These are phyloP conservation scores for Oscheius sp. DNA, from an alignment of 2,888 invertebrate genomes.

Conservation along the genomic window DNA sequence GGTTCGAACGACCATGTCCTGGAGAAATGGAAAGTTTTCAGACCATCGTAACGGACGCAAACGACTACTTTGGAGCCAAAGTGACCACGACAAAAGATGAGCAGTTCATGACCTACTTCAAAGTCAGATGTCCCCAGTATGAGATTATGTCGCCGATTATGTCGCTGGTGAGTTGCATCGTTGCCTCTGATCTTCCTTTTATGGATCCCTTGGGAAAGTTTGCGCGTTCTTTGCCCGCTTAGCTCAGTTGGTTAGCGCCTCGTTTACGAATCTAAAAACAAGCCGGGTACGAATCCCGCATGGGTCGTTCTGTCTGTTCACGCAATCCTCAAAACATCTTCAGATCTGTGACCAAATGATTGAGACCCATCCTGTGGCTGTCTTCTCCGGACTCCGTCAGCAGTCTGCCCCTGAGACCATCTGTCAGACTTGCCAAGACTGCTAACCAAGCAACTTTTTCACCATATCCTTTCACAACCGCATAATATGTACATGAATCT, in stretches of 20 bases:
- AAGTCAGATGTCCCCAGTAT: conserved; percentile 13
- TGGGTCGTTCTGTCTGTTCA: too few relatives aligned
- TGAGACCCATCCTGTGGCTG: not conserved
- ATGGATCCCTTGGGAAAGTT: too few relatives aligned
- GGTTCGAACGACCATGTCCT: not conserved
- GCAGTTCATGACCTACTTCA: conserved; percentile 13
- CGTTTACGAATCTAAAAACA: too few relatives aligned
- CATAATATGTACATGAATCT: conserved; percentile 4
- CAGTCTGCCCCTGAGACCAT: not conserved
- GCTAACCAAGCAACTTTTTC: not conserved
- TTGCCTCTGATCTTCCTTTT: too few relatives aligned
- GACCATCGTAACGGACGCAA: conserved; percentile 10
- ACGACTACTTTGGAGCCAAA: not conserved
- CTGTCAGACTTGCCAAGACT: conserved; percentile 25
- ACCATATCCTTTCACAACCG: not conserved
- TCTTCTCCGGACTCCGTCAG: conserved; percentile 10
- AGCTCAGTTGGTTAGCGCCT: too few relatives aligned
- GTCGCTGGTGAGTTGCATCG: not conserved
- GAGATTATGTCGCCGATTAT: conserved; percentile 19
- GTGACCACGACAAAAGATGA: not conserved
- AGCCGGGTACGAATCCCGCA: too few relatives aligned
- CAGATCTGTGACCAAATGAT: conserved; percentile 32
- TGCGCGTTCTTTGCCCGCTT: too few relatives aligned
- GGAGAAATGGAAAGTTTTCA: not conserved
- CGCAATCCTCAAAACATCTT: not conserved